phyloP scores from a whole-genome alignment of 2,888 invertebrate genomes.

The Drosophila cracens region DNA sequence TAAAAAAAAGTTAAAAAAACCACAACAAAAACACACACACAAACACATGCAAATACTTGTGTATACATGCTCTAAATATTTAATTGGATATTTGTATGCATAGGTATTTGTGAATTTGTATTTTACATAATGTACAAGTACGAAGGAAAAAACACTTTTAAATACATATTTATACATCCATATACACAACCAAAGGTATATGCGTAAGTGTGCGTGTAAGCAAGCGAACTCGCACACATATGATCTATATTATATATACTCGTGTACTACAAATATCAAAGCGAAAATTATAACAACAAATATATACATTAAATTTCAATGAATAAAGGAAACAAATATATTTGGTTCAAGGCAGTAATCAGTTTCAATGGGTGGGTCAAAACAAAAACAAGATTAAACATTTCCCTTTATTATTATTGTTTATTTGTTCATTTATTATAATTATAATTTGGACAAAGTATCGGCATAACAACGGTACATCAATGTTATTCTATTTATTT shows the following conservation, averaged over 20 bases:
- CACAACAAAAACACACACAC: neutral
- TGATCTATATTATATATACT: slow-evolving; percentile 33
- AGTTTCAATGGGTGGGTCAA: neutral
- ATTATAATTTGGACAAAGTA: neutral
- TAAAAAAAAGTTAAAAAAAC: neutral
- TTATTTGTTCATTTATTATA: neutral
- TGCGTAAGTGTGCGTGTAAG: slow-evolving; percentile 17
- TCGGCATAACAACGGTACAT: neutral
- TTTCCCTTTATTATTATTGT: neutral
- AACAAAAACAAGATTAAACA: too few relatives aligned
- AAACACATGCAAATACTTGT: slow-evolving; percentile 4
- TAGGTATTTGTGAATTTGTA: slow-evolving; percentile 32
- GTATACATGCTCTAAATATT: neutral
- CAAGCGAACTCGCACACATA: slow-evolving; percentile 27
- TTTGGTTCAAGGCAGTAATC: slow-evolving; percentile 21
- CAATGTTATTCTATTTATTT: neutral
- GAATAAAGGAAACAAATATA: slow-evolving; percentile 51
- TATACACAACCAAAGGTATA: slow-evolving; percentile 4
- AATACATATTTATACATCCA: slow-evolving; percentile 35
- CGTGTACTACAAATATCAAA: slow-evolving; percentile 50
- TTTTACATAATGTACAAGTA: slow-evolving; percentile 28
- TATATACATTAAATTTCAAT: slow-evolving; percentile 53
- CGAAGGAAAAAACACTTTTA: slow-evolving; percentile 28
- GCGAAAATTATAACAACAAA: slow-evolving; percentile 44
- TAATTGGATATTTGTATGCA: neutral